Evolutionary conservation across 2,888 invertebrate genomes (phyloP).

Genomic region (Ennomos fuscantarius): DNA sequence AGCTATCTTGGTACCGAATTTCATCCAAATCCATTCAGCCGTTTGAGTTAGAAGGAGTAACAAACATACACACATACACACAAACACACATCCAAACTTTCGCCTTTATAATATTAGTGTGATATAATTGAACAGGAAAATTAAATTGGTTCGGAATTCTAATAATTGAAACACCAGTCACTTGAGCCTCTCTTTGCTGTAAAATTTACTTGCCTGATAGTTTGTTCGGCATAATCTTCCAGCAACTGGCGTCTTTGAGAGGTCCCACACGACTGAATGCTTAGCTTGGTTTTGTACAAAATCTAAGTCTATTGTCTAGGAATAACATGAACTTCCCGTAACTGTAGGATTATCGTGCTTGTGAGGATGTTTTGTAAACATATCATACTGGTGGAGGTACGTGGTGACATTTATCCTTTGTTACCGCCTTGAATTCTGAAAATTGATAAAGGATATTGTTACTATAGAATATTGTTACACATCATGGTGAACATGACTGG

Average conservation of each 20-base stretch:
- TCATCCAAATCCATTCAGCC: too few species aligned
- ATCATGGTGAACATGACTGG: background rate
- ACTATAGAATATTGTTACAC: background rate
- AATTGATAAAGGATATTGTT: conserved; percentile 13
- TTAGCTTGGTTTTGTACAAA: conserved; percentile 41
- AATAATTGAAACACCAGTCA: too few species aligned
- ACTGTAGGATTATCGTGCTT: conserved; percentile 21
- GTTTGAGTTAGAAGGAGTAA: too few species aligned
- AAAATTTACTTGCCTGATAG: conserved; percentile 45
- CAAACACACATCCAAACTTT: too few species aligned
- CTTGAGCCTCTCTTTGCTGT: too few species aligned
- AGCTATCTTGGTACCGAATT: too few species aligned
- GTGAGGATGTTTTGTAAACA: conserved; percentile 34
- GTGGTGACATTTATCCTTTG: conserved; percentile 50
- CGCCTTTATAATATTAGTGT: too few species aligned
- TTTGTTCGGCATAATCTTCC: conserved; percentile 35
- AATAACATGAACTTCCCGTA: conserved; percentile 43
- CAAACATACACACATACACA: too few species aligned
- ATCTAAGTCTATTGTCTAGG: conserved; percentile 46
- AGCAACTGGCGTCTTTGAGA: conserved; percentile 28
- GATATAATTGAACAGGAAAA: too few species aligned
- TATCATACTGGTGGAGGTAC: conserved; percentile 52
- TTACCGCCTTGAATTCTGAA: conserved; percentile 57
- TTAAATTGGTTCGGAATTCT: too few species aligned
- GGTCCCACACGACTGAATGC: conserved; percentile 31